Percentiles rank a stretch among this genome's conserved stretches.
phyloP scores from a whole-genome alignment of 1,140 invertebrate genomes.

The Drosophila leontia region DNA sequence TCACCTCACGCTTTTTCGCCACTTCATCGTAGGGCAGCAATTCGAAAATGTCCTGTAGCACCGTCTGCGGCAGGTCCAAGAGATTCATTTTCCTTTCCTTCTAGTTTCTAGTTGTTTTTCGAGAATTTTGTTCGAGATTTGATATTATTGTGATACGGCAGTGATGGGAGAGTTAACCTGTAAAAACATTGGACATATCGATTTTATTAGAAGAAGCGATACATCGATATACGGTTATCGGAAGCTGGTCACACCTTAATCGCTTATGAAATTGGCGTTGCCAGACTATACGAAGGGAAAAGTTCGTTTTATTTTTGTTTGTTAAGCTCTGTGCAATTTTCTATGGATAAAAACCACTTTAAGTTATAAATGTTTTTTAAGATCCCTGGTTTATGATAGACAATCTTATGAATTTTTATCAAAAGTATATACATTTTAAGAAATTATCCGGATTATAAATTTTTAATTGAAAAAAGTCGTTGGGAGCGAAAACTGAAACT shows the following conservation, averaged over 20 bases:
- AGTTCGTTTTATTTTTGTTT: too few species aligned
- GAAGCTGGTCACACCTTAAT: not conserved
- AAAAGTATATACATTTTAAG: too few species aligned
- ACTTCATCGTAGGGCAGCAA: constrained; percentile 93
- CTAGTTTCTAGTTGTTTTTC: constrained; percentile 1
- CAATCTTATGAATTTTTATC: too few species aligned
- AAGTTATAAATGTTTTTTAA: too few species aligned
- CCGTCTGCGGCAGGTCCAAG: constrained; percentile 89
- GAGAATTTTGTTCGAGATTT: constrained; percentile 18
- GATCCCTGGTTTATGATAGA: too few species aligned
- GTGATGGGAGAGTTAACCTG: constrained; percentile 6
- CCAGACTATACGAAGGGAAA: not conserved
- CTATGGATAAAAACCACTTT: too few species aligned
- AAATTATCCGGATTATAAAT: too few species aligned
- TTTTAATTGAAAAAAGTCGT: too few species aligned
- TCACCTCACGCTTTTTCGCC: constrained; percentile 91
- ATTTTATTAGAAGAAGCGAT: not conserved
- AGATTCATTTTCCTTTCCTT: constrained; percentile 84
- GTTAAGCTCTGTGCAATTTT: too few species aligned
- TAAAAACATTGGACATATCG: not conserved
- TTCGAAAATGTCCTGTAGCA: constrained; percentile 92
- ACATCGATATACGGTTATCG: not conserved
- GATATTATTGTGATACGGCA: constrained; percentile 31
- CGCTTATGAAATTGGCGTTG: not conserved
- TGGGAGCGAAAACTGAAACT: too few species aligned